phyloP scores from a whole-genome alignment of 2,113 vertebrate genomes.

The Piaya cayana region DNA sequence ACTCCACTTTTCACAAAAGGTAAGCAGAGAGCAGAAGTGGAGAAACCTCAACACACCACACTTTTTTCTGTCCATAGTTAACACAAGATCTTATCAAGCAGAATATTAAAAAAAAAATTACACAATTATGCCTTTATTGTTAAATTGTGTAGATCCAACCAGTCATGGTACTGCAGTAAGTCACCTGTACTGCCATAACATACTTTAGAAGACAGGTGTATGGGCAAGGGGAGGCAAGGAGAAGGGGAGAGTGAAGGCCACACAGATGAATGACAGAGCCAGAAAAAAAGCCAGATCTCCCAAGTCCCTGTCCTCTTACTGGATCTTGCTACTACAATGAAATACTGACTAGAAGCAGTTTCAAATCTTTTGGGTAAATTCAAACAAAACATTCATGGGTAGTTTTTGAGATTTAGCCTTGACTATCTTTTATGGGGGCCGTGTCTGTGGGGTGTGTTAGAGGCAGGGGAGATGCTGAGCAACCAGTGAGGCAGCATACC shows the following conservation, averaged over 20 bases:
- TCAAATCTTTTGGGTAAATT: not conserved
- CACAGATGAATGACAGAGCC: not conserved
- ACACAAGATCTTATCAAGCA: not conserved
- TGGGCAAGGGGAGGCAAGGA: not conserved
- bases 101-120: not conserved
- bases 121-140: not conserved
- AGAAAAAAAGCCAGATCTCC: not conserved
- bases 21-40: not conserved
- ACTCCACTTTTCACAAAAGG: not conserved
- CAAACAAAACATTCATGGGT: not conserved
- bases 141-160: not conserved
- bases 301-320: not conserved
- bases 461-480: not conserved
- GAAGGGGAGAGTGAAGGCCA: not conserved
- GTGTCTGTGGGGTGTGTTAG: not conserved
- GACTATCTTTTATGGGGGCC: rapidly evolving
- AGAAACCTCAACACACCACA: not conserved
- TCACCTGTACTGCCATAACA: not conserved
- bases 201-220: not conserved
- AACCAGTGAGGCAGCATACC: rapidly evolving
- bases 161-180: not conserved
- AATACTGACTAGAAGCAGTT: not conserved
- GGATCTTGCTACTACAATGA: not conserved
- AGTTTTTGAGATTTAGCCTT: not conserved
- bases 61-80: not conserved